phyloP scores from a whole-genome alignment of 2,797 vertebrate species.

The Crenuchus spilurus region DNA sequence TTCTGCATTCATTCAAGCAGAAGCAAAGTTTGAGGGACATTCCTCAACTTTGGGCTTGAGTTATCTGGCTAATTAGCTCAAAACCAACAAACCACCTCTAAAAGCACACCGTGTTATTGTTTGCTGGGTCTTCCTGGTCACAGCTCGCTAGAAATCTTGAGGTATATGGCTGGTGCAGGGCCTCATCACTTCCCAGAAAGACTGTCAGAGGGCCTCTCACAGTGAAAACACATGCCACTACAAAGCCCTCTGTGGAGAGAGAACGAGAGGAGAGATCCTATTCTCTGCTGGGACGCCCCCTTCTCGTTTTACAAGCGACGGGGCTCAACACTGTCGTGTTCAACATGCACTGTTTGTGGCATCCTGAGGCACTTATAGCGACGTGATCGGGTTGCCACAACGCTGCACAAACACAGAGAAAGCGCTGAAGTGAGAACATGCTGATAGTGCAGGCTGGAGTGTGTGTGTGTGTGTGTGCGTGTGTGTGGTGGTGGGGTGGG shows the following conservation, averaged over 20 bases:
- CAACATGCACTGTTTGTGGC: constrained; percentile 55
- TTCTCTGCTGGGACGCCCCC: constrained; percentile 26
- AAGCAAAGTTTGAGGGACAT: no score
- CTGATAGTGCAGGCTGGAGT: constrained; percentile 70
- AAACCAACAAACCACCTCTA: background rate
- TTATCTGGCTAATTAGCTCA: no score
- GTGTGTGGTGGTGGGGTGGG: constrained; percentile 58
- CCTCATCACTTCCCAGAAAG: constrained; percentile 42
- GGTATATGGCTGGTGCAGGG: background rate
- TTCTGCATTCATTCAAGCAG: no score
- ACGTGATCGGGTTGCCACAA: constrained; percentile 51
- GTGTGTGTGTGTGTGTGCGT: constrained; percentile 25
- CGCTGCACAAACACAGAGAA: constrained; percentile 71
- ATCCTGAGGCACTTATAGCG: constrained; percentile 53
- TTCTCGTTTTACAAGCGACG: constrained; percentile 48
- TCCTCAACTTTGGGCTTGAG: no score
- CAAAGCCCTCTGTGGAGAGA: constrained; percentile 31
- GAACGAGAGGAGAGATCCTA: background rate
- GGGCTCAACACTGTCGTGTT: constrained; percentile 20
- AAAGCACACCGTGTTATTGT: constrained; percentile 12
- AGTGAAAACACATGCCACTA: constrained; percentile 36
- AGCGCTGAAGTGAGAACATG: constrained; percentile 71
- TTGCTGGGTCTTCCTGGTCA: constrained; percentile 15
- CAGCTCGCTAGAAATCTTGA: background rate
- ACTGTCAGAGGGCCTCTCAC: constrained; percentile 33